Evolutionary conservation across 1,140 invertebrate genomes (phyloP).

Genomic region (Yoshiicerus persimilis): DNA sequence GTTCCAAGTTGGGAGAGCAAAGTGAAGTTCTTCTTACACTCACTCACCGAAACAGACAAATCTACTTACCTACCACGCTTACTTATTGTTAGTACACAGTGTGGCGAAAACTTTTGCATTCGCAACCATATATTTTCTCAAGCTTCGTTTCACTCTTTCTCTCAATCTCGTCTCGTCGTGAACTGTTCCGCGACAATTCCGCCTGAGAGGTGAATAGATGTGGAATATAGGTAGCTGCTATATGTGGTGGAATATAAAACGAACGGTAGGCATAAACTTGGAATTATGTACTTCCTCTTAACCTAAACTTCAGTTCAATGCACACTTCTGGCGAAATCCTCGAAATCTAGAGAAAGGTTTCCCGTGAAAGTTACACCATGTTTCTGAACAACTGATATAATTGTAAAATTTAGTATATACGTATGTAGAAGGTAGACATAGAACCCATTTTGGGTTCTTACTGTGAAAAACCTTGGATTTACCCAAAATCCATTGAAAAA

Average conservation of each 20-base stretch:
- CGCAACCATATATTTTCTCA: neutral
- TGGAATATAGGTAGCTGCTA: neutral
- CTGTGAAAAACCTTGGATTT: too few relatives aligned
- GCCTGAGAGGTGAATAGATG: neutral
- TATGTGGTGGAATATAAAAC: neutral
- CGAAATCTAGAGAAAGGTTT: too few relatives aligned
- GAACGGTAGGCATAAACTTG: neutral
- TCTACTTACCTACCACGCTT: neutral
- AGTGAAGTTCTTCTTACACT: neutral
- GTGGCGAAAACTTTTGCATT: constrained; percentile 1
- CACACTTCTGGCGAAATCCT: too few relatives aligned
- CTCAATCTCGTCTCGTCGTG: neutral
- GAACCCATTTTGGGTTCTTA: too few relatives aligned
- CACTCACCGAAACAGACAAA: neutral
- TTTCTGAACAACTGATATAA: too few relatives aligned
- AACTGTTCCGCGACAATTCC: neutral
- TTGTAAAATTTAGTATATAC: too few relatives aligned
- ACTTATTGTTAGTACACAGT: neutral
- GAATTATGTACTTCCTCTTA: neutral
- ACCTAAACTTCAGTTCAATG: too few relatives aligned
- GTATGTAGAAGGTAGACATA: too few relatives aligned
- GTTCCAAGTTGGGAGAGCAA: neutral
- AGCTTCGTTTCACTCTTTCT: neutral
- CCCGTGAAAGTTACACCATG: too few relatives aligned
- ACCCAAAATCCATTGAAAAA: too few relatives aligned